Percentiles rank a stretch among this genome's conserved stretches.
phyloP scores from a whole-genome alignment of 2,888 invertebrate genomes.

The Acronicta alni region DNA sequence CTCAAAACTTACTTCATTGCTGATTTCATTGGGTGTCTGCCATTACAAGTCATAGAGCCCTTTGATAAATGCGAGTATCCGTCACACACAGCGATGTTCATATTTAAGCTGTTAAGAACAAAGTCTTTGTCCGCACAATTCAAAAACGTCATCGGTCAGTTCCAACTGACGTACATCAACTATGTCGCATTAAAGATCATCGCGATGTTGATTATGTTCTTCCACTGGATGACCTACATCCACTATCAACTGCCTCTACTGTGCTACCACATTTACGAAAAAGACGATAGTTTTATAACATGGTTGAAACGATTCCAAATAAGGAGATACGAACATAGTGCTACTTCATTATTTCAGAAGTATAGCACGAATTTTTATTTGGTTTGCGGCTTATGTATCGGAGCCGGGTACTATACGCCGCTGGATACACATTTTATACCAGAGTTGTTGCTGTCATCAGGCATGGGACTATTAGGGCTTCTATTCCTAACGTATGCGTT shows the following conservation, averaged over 20 bases:
- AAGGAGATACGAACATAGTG: slow-evolving; percentile 5
- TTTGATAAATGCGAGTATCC: slow-evolving; percentile 64
- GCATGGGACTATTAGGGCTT: slow-evolving; percentile 65
- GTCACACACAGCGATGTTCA: slow-evolving; percentile 66
- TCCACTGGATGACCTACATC: slow-evolving; percentile 75
- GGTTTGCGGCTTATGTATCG: slow-evolving; percentile 67
- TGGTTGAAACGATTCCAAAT: slow-evolving; percentile 64
- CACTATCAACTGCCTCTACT: slow-evolving; percentile 73
- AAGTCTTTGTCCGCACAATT: slow-evolving; percentile 58
- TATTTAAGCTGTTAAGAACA: slow-evolving; percentile 69
- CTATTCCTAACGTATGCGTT: slow-evolving; percentile 66
- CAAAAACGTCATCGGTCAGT: slow-evolving; percentile 63
- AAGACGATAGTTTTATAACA: slow-evolving; percentile 28
- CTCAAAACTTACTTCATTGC: slow-evolving; percentile 61
- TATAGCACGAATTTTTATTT: slow-evolving; percentile 70
- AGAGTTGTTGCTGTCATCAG: slow-evolving; percentile 63
- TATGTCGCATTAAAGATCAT: slow-evolving; percentile 53
- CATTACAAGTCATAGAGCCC: slow-evolving; percentile 67
- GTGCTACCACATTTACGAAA: slow-evolving; percentile 58
- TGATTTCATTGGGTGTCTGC: slow-evolving; percentile 67
- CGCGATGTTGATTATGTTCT: slow-evolving; percentile 62
- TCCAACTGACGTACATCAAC: slow-evolving; percentile 64
- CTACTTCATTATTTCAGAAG: slow-evolving; percentile 55
- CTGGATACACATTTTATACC: slow-evolving; percentile 59
- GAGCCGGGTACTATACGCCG: slow-evolving; percentile 66